Conservation (phyloP, 2,797 vertebrate species). For the Xenops minutus region DNA sequence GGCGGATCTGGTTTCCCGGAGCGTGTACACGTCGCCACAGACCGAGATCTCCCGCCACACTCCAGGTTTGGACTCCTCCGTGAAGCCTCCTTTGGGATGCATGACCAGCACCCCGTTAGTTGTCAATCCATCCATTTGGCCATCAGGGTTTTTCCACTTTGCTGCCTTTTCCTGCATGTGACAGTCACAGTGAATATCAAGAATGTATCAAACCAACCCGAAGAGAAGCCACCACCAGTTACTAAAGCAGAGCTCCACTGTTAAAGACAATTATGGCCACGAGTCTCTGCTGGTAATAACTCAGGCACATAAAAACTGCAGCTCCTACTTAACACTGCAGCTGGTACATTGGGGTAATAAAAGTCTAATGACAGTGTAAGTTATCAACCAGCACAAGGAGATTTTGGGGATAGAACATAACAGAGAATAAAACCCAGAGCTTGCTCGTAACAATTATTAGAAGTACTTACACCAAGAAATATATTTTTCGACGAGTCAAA, state of each 20-base stretch:
- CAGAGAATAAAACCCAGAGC: background rate
- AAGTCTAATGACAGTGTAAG: background rate
- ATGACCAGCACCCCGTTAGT: constrained; percentile 98
- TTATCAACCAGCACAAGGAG: background rate
- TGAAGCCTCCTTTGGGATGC: constrained; percentile 96
- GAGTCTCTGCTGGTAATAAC: background rate
- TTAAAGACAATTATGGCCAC: background rate
- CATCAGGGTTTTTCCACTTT: constrained; percentile 98
- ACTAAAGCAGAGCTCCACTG: background rate
- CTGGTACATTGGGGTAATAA: background rate
- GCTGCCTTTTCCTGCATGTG: constrained; percentile 91
- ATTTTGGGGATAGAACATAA: background rate
- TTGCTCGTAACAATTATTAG: background rate
- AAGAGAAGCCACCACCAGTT: background rate
- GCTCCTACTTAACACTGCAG: background rate
- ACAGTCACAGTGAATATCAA: background rate
- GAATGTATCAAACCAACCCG: background rate
- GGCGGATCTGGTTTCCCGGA: constrained; percentile 95
- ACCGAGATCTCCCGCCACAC: constrained; percentile 98
- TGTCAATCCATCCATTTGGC: constrained; percentile 97
- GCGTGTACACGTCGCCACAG: constrained; percentile 95
- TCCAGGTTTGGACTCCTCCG: constrained; percentile 93
- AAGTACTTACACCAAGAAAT: constrained; percentile 93
- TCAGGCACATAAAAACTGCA: constrained; percentile 7
- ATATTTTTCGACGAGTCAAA: constrained; percentile 99